These are phyloP conservation scores for Galbula dea DNA, from an alignment of 2,113 vertebrate species.

Conservation along the genomic window DNA sequence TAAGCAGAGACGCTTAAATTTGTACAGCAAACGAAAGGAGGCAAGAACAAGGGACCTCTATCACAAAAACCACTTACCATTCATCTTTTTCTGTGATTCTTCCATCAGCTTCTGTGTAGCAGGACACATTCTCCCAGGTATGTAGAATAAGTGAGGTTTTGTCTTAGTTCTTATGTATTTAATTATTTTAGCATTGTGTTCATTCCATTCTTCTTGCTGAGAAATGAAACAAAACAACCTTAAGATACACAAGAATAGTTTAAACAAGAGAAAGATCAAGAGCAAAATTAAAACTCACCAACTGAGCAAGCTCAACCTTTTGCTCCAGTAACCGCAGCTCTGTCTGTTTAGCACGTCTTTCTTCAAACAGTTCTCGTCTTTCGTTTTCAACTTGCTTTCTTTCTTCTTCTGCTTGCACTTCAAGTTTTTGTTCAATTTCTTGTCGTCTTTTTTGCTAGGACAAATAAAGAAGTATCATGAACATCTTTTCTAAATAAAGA, in stretches of 20 bases:
- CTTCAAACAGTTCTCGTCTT: conserved; percentile 94
- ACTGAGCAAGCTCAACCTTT: conserved; percentile 96
- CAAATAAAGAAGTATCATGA: not conserved
- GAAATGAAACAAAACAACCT: not conserved
- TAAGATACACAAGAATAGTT: not conserved
- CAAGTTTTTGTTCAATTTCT: conserved; percentile 98
- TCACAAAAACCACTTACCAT: conserved; percentile 76
- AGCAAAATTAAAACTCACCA: conserved; percentile 79
- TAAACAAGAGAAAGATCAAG: not conserved
- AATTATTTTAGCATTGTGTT: conserved; percentile 91
- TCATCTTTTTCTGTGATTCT: conserved; percentile 96
- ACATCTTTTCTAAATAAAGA: not conserved
- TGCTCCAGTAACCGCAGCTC: conserved; percentile 95
- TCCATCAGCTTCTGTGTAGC: conserved; percentile 94
- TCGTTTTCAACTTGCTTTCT: conserved; percentile 94
- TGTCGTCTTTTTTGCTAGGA: conserved; percentile 90
- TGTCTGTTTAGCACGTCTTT: conserved; percentile 95
- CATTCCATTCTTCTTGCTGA: conserved; percentile 99
- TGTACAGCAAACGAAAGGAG: not conserved
- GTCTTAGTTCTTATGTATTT: conserved; percentile 97
- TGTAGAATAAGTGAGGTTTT: conserved; percentile 93
- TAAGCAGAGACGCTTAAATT: not conserved
- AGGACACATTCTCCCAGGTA: conserved; percentile 94
- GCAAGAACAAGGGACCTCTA: not conserved
- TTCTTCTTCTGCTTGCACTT: conserved; percentile 95